A percentile compares a stretch with the other conserved stretches of the same genome.
Evolutionary conservation across 2,888 invertebrate genomes (phyloP).

Genomic region (Scaeva pyrastri): DNA sequence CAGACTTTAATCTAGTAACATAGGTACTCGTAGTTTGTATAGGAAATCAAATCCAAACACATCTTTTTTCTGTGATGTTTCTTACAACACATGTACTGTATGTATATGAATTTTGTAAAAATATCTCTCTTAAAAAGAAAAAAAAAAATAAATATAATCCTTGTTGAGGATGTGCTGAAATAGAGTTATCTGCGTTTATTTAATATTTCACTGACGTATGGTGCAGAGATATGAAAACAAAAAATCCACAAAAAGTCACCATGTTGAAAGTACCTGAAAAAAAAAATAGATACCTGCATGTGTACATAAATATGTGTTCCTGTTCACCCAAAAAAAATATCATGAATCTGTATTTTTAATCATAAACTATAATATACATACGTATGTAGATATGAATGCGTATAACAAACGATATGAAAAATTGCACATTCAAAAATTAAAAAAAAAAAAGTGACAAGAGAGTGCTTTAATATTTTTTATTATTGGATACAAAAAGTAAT

Average conservation of each 20-base stretch:
- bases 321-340: background rate
- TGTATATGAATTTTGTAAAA: background rate
- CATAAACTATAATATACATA: slow-evolving; percentile 19
- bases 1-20: no score
- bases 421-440: background rate
- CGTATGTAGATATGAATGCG: slow-evolving; percentile 11
- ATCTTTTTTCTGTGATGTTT: background rate
- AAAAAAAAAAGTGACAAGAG: background rate
- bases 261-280: background rate
- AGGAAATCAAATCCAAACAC: no score
- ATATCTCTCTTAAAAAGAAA: background rate
- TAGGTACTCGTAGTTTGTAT: no score
- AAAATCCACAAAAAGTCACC: slow-evolving; percentile 5
- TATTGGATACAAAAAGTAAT: background rate
- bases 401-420: background rate
- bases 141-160: slow-evolving; percentile 15
- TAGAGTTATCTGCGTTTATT: slow-evolving; percentile 21
- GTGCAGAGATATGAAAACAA: slow-evolving; percentile 15
- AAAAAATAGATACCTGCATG: background rate
- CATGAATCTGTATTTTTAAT: slow-evolving; percentile 29
- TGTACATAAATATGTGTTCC: background rate
- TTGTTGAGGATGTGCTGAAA: slow-evolving; percentile 22
- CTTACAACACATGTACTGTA: background rate
- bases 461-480: slow-evolving; percentile 8
- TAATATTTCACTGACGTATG: slow-evolving; percentile 21